Base-by-base conservation (phyloP, 2,113 vertebrate species). In the Gymnorhina tibicen region DNA sequence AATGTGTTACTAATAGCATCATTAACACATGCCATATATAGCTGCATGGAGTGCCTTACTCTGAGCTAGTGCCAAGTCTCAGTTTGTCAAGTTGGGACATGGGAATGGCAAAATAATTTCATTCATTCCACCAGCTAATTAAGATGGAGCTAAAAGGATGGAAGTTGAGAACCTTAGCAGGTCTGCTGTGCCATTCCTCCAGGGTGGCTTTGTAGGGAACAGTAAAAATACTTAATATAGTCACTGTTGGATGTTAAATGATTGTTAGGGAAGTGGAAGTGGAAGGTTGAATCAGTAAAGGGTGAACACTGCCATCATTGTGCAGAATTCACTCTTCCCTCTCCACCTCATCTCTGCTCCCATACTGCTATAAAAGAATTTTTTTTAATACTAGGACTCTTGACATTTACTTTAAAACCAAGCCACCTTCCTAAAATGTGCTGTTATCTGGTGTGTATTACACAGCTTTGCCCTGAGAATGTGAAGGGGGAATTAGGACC, bases 41-140 rank as follows among this genome's bases (percentile, higher is more conserved):
- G 94, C 93, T 88, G 50, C 81, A 87, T 62, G 49, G 23, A 55
- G 73, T 62, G 76, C 87, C 92, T 97, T 92, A 93, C 64, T 72
- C 56, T 91, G 64, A 22, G 11, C 50, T 75, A 91, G 28, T 94
- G 95, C 95, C 92, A 96, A 98, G 75, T 97, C 85, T 92, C 96
- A 91, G 59, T 89, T 96, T 97, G 94, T 97, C 95, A 93, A 95
- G 96, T 64, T 88, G 94, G 97, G 97, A 97, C 93, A 83, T 0
- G 2, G 90, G 92, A 97, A 97, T 91, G 92, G 97, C 78, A 96
- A 97, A 97, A 97, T 96, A 96, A 97, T 97, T 94, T 94, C 83
- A 95, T 84, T 94, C 68, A 70, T 81, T 97, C 70, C 50, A 91
- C 66, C 75, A 91, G 66, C 94, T 97, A 98, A 98, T 98, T 97